Evolutionary conservation across 2,888 invertebrate species (phyloP).

Genomic region (Monochamus alternatus): DNA sequence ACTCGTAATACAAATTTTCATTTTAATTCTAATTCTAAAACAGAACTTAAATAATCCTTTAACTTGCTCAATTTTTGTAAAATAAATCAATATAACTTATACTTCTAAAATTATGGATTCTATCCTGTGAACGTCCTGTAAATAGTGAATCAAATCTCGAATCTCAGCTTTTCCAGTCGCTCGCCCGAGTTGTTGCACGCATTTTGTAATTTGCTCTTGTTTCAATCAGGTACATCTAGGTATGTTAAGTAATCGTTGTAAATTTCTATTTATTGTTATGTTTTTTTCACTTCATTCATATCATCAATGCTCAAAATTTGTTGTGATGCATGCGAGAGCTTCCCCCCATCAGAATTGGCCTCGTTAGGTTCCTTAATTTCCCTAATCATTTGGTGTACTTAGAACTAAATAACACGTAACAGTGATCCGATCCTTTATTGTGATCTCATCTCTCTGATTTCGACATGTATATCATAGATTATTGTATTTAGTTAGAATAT

Average conservation of each 20-base stretch:
- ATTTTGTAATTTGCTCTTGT: conserved; percentile 48
- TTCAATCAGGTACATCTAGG: conserved; percentile 16
- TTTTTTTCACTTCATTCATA: conserved; percentile 52
- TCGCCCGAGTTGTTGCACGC: conserved; percentile 6
- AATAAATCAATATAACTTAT: no score
- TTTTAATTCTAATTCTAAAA: neutral
- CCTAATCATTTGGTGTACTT: conserved; percentile 56
- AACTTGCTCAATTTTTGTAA: no score
- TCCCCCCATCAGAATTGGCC: conserved; percentile 48
- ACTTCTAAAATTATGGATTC: neutral
- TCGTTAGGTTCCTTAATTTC: conserved; percentile 37
- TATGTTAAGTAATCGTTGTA: conserved; percentile 31
- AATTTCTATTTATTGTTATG: conserved; percentile 43
- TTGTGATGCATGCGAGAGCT: conserved; percentile 58
- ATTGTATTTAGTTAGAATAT: conserved; percentile 61
- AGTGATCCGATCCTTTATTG: conserved; percentile 55
- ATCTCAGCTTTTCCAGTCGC: neutral
- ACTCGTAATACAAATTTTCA: no score
- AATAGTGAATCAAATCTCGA: neutral
- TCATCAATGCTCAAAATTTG: conserved; percentile 55
- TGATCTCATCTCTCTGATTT: conserved; percentile 65
- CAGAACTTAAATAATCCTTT: no score
- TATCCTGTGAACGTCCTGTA: neutral
- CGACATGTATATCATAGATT: conserved; percentile 62
- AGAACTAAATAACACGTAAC: conserved; percentile 48